Evolutionary conservation across 2,113 vertebrate species (phyloP), one percentile per base, ranked within the genome.

Genomic region (Rhinichthys klamathensis): DNA sequence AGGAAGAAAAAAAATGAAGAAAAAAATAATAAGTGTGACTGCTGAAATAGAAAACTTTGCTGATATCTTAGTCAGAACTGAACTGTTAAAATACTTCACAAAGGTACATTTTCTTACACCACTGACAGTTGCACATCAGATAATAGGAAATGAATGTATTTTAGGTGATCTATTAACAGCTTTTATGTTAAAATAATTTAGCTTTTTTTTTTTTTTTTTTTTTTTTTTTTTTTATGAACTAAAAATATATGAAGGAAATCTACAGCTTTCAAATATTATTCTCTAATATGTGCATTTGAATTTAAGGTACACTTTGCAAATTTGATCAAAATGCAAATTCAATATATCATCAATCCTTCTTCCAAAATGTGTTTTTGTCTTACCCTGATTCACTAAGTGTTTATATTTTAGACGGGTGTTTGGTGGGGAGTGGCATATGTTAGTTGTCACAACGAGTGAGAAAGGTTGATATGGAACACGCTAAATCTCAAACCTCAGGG

Each of bases 1-100:
- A 86, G 72, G 38, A 87, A 16, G 0, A 4, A 2, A 12, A 54
- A 51, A 54, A 82, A 84, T 89, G 10, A 3, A 11, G 9, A 11
- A 3, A 2, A 11, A 18, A 82, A 83, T 90, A 85, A 70, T 6
- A 8, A 82, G 88, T 78, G 56, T 56, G 56, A 89, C 80, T 84
- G 56, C 35, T 89, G 76, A 77, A 49, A 84, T 85, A 83, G 79
- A 89, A 86, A 86, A 74, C 46, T 61, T 80, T 38, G 38, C 46
- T 23, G n/a, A 85, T 63, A 44, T 77, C 10, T 80, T 61, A 35
- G 49, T 72, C 63, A 80, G 84, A 80, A 72, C 35, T 73, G 27
- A 32, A 69, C 61, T 35, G 13, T 18, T 25, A 70, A 56, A 70
- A 25, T 23, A 6, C 8, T 54, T 54, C 30, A 51, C 46, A 49